Base-by-base conservation (phyloP, 2,797 vertebrate species). In the Carapus acus region DNA sequence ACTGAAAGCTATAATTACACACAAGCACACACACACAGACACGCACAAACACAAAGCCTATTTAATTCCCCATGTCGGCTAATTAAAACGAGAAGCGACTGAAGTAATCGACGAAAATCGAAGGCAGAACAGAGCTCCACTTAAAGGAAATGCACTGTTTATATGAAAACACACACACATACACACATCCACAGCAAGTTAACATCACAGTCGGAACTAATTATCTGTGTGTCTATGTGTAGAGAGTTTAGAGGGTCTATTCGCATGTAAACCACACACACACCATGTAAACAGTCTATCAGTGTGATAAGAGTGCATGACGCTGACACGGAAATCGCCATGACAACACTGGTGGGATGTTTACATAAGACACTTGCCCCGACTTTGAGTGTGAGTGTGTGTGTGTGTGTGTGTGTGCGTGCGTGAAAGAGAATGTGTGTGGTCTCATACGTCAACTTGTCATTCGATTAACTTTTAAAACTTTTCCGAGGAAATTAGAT, bases 1-100 rank as follows among this genome's bases (percentile, higher is more conserved):
- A 40, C 42, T 46, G 18, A 47, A 43, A 19, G 3, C 58, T 53
- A 23, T 43, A 48, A 48, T 45, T 45, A 65, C 31, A 72, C 49
- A 47, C 40, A 49, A 20, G 40, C 50, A 52, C 43, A 49, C 53
- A 57, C 37, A 67, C 41, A 34, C 21, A 48, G 38, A 46, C 40
- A 56, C 40, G 36, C 27, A 38, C 16, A 27, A 8, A 40, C 13
- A 41, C 40, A 31, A 16, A 37, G 13, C 17, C 20, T 16, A 12
- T 46, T 49, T 75, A 79, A 76, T 75, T 63, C 69, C 34, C 47
- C 43, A 43, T 48, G 45, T 42, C 23, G 31, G 46, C 63, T 65
- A 55, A 69, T 68, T 65, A 65, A 51, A 65, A 38, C 1, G 3
- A 65, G 49, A 58, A 24, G 49, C 29, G 20, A 54, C 36, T 51